Evolutionary conservation across 2,113 vertebrate genomes (phyloP).

Genomic region (Planiliza haematocheilus): DNA sequence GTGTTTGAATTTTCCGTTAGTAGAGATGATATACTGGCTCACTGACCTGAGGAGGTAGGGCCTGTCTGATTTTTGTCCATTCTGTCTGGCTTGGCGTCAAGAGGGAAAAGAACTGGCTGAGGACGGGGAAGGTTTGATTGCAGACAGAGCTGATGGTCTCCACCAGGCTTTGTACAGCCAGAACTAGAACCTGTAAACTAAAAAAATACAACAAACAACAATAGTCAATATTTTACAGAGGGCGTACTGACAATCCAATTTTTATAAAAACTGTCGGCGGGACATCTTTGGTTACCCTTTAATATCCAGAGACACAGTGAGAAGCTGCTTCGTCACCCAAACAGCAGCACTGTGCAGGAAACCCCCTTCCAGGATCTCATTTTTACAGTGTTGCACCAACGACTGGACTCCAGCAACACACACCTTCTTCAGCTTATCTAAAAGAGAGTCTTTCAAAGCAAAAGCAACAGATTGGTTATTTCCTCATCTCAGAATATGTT

Average conservation of each 20-base stretch:
- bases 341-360: constrained; percentile 88
- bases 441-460: constrained; percentile 84
- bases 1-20: not conserved
- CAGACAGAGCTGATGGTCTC: constrained; percentile 82
- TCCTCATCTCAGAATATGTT: not conserved
- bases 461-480: not conserved
- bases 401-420: constrained; percentile 88
- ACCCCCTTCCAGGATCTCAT: constrained; percentile 80
- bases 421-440: constrained; percentile 88
- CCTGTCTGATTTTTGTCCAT: constrained; percentile 87
- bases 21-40: not conserved
- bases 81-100: constrained; percentile 84
- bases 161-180: constrained; percentile 85
- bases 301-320: constrained; percentile 83
- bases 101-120: constrained; percentile 79
- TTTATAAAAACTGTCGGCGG: not conserved
- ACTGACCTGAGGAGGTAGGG: constrained; percentile 88
- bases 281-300: constrained; percentile 84
- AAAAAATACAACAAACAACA: not conserved
- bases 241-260: not conserved
- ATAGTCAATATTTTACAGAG: too few relatives aligned
- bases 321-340: constrained; percentile 91
- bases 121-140: constrained; percentile 67
- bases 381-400: constrained; percentile 82
- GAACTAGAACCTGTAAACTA: constrained; percentile 91